Percentiles rank a stretch among this genome's conserved stretches.
Conservation (phyloP, 64 coral and sea anemone species). For the Montipora sp. region DNA sequence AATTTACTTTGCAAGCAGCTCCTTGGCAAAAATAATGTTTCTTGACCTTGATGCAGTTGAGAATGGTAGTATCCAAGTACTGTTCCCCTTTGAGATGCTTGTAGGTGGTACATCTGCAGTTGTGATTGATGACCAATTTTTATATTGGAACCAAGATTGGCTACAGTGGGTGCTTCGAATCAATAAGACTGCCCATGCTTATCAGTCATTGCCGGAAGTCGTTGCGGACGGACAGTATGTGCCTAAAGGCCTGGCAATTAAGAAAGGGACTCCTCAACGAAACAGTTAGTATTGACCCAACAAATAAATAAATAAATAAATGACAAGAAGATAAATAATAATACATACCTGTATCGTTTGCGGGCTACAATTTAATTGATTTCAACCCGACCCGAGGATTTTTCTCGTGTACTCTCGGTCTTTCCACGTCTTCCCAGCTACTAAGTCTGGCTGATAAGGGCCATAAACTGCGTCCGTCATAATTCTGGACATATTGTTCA, state of each 20-base stretch:
- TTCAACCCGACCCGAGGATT: too few relatives aligned
- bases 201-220: neutral
- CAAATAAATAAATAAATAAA: too few relatives aligned
- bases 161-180: neutral
- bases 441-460: too few relatives aligned
- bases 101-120: neutral
- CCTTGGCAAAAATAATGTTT: neutral
- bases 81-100: neutral
- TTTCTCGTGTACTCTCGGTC: too few relatives aligned
- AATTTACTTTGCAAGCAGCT: slow-evolving; percentile 42
- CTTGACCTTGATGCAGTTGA: neutral
- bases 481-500: too few relatives aligned
- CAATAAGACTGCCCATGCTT: neutral
- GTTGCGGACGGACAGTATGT: neutral
- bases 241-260: neutral
- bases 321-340: too few relatives aligned
- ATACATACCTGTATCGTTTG: too few relatives aligned
- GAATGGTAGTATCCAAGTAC: neutral
- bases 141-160: neutral
- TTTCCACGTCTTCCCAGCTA: too few relatives aligned
- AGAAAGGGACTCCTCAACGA: slow-evolving; percentile 5
- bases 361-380: too few relatives aligned
- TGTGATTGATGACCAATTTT: slow-evolving; percentile 23
- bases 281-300: neutral
- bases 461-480: too few relatives aligned